Evolutionary conservation across 1,140 invertebrate species (phyloP).

Genomic region (Mylabris phalerata): DNA sequence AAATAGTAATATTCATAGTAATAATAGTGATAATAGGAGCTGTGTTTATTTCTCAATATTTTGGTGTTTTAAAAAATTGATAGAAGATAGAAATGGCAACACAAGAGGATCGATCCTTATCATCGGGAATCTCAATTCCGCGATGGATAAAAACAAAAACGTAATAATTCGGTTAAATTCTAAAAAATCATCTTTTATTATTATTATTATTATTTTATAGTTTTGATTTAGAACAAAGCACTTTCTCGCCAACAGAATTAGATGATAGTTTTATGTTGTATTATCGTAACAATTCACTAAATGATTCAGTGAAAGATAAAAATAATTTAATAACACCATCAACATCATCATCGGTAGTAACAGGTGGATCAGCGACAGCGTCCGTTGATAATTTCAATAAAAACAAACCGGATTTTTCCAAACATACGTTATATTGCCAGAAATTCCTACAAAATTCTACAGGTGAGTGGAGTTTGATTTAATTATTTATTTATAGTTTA

Average conservation of each 20-base stretch:
- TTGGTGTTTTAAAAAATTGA: constrained; percentile 4
- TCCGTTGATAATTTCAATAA: neutral
- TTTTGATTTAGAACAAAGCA: constrained; percentile 58
- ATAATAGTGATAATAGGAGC: neutral
- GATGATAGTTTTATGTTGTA: constrained; percentile 60
- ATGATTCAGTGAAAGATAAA: constrained; percentile 1
- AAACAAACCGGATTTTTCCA: constrained; percentile 49
- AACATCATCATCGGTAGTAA: constrained; percentile 2
- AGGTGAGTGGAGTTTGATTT: constrained; percentile 8
- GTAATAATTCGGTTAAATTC: neutral
- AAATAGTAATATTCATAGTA: constrained; percentile 1
- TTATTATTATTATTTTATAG: constrained; percentile 42
- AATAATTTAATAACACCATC: too few species aligned
- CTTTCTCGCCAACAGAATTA: constrained; percentile 61
- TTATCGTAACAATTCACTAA: constrained; percentile 21
- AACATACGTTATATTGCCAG: constrained; percentile 59
- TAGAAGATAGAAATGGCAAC: constrained; percentile 34
- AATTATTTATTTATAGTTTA: neutral
- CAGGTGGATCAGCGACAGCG: constrained; percentile 18
- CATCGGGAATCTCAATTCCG: constrained; percentile 48
- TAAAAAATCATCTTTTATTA: too few species aligned
- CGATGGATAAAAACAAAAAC: constrained; percentile 54
- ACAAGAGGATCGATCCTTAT: constrained; percentile 45
- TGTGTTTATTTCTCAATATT: neutral
- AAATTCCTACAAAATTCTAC: constrained; percentile 42